Percentiles rank a stretch among this genome's conserved stretches.
Conservation (phyloP, 2,797 vertebrate species). For the Sebastolobus alascanus region DNA sequence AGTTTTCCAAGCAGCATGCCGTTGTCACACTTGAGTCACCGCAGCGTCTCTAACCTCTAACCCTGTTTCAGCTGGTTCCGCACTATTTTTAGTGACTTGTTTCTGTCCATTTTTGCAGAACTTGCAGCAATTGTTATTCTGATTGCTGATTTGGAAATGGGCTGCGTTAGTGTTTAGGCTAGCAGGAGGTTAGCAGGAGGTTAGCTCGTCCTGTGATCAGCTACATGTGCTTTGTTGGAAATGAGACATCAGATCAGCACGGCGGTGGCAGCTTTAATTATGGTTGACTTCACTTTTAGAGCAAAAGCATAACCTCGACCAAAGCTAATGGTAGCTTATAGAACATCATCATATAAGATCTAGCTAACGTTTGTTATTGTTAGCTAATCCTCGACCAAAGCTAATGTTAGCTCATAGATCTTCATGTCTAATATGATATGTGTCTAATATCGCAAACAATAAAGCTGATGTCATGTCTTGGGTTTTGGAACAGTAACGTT, state of each 20-base stretch:
- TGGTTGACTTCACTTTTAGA: no score
- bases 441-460: no score
- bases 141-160: background rate
- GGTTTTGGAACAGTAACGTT: no score
- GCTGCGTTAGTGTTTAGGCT: background rate
- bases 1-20: background rate
- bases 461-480: no score
- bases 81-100: background rate
- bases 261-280: no score
- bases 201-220: background rate
- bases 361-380: no score
- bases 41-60: background rate
- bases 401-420: no score
- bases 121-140: background rate
- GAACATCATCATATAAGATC: no score
- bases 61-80: background rate
- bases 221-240: background rate
- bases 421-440: no score
- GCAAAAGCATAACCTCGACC: no score
- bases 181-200: background rate
- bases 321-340: no score
- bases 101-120: background rate
- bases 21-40: background rate
- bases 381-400: no score
- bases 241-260: background rate